Conservation (phyloP, 2,888 invertebrate species). For the Elmis aenea region DNA sequence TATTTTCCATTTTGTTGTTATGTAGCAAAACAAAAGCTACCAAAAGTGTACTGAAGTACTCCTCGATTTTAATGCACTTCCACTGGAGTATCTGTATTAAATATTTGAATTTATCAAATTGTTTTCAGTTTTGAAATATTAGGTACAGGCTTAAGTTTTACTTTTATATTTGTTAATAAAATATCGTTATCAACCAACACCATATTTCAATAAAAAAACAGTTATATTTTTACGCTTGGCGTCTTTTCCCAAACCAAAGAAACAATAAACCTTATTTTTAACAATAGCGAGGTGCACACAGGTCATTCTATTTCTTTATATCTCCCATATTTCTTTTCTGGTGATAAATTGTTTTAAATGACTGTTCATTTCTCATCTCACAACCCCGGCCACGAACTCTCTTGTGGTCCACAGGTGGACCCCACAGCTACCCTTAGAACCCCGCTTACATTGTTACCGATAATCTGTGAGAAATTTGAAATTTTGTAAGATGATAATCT, state of each 20-base stretch:
- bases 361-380: constrained; percentile 18
- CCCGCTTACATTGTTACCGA: constrained; percentile 9
- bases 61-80: too few relatives aligned
- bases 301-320: constrained; percentile 18
- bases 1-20: too few relatives aligned
- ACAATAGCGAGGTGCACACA: constrained; percentile 6
- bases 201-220: neutral
- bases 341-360: constrained; percentile 30
- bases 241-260: constrained; percentile 7
- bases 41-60: too few relatives aligned
- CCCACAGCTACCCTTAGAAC: constrained; percentile 2
- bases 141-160: too few relatives aligned
- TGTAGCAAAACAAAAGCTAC: too few relatives aligned
- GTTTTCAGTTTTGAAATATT: too few relatives aligned
- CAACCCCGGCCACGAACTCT: constrained; percentile 4
- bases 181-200: too few relatives aligned
- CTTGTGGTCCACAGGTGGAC: constrained; percentile 15
- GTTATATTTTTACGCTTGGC: constrained; percentile 10
- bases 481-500: constrained; percentile 7
- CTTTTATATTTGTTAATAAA: too few relatives aligned
- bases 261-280: constrained; percentile 8
- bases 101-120: too few relatives aligned
- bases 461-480: constrained; percentile 13
- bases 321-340: constrained; percentile 22
- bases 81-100: too few relatives aligned